Conservation (phyloP, 2,113 vertebrate genomes). For the Odocoileus hemionus region DNA sequence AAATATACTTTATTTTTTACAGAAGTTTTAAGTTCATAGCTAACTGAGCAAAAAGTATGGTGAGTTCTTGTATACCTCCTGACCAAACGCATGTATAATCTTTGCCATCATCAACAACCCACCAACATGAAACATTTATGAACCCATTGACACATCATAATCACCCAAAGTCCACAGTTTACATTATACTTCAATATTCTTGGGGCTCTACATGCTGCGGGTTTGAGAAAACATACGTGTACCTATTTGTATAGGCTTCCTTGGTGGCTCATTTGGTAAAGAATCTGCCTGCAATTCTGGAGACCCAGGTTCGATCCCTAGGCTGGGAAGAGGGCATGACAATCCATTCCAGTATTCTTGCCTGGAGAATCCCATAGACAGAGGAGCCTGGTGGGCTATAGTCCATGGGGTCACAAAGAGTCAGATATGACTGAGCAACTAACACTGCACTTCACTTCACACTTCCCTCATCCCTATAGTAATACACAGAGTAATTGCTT, state of each 20-base stretch:
- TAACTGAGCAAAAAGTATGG: neutral
- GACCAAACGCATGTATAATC: neutral
- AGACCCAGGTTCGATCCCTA: neutral
- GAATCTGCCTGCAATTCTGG: neutral
- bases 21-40: neutral
- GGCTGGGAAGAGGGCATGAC: neutral
- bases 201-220: neutral
- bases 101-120: neutral
- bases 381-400: neutral
- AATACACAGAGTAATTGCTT: too few relatives aligned
- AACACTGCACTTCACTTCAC: neutral
- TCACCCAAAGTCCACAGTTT: neutral
- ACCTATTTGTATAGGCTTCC: neutral
- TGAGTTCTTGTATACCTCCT: neutral
- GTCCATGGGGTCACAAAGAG: neutral
- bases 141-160: neutral
- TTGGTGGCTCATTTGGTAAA: rapidly evolving
- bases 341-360: neutral
- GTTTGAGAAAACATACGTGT: neutral
- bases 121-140: neutral
- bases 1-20: neutral
- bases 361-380: neutral
- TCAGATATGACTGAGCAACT: neutral
- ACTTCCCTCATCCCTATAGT: rapidly evolving
- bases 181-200: neutral